Evolutionary conservation across 2,113 vertebrate genomes (phyloP), one percentile per base, ranked within the genome.

Genomic region (Rhinichthys klamathensis): DNA sequence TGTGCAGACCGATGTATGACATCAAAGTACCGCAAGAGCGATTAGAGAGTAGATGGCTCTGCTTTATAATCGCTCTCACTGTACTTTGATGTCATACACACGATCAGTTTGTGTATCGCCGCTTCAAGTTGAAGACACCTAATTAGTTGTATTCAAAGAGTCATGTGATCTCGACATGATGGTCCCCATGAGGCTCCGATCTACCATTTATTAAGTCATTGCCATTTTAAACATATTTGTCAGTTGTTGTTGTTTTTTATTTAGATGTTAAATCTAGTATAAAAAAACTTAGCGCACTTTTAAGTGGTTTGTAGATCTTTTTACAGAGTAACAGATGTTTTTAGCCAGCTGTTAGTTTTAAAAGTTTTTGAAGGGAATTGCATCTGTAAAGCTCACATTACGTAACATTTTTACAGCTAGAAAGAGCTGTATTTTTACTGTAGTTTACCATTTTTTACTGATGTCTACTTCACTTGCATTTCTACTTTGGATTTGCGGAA

Each of bases 251-350:
- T 67, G 9, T 32, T 38, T 21, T n/a, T 23, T 25, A 38, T 11
- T 76, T 79, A 18, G 38, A 25, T 65, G 44, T 27, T 41, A 65
- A 80, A 85, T 85, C 82, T 85, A 85, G 75, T 89, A 80, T 88
- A 84, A 86, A 89, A 35, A 49, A 73, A 82, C 74, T 44, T 15
- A 74, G 35, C 46, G 73, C 51, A 86, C 87, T 67, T 90, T 91
- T 84, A 41, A 91, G 89, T 69, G 80, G 88, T 91, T 93, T 91
- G 92, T 92, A 88, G 82, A 83, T 86, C 88, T 91, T 87, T 85
- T 90, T 58, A 69, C 80, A 82, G 44, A 41, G 18, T 70, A 65
- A 27, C 58, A 54, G 41, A 74, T 60, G 69, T 75, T 65, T 65
- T 65, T 65, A 54, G n/a, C 51, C 67, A 58, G 46, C 38, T 93